Conservation (phyloP, 2,113 vertebrate genomes). For the Mus spicilegus region DNA sequence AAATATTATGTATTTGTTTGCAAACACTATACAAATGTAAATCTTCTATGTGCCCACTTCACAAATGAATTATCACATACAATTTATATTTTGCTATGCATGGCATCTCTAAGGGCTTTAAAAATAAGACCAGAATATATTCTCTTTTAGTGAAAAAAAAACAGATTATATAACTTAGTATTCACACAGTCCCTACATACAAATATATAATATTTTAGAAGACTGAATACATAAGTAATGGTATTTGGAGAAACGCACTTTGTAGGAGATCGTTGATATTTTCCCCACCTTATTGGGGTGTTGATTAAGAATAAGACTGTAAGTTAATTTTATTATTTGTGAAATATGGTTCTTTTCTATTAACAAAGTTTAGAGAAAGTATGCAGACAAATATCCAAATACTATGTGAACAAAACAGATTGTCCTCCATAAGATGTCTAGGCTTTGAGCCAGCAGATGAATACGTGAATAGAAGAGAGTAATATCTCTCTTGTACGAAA, state of each 20-base stretch:
- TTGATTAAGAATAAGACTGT: neutral
- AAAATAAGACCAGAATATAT: neutral
- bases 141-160: neutral
- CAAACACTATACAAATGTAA: neutral
- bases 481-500: fast-evolving
- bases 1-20: neutral
- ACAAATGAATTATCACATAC: too few relatives aligned
- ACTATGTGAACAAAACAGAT: neutral
- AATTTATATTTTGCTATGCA: neutral
- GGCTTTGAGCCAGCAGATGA: neutral
- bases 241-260: neutral
- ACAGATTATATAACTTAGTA: neutral
- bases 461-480: neutral
- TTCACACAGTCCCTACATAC: neutral
- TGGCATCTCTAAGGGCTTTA: neutral
- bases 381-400: neutral
- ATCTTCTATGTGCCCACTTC: too few relatives aligned
- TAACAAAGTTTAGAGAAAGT: neutral
- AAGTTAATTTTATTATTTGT: neutral
- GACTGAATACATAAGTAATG: neutral
- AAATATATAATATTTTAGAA: too few relatives aligned
- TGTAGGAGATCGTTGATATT: neutral
- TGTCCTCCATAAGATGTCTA: neutral
- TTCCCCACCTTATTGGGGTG: neutral
- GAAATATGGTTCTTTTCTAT: neutral